Percentiles rank a stretch among this genome's conserved stretches.
Evolutionary conservation across 2,888 invertebrate species (phyloP).

Genomic region (Sarcophaga subvicina): DNA sequence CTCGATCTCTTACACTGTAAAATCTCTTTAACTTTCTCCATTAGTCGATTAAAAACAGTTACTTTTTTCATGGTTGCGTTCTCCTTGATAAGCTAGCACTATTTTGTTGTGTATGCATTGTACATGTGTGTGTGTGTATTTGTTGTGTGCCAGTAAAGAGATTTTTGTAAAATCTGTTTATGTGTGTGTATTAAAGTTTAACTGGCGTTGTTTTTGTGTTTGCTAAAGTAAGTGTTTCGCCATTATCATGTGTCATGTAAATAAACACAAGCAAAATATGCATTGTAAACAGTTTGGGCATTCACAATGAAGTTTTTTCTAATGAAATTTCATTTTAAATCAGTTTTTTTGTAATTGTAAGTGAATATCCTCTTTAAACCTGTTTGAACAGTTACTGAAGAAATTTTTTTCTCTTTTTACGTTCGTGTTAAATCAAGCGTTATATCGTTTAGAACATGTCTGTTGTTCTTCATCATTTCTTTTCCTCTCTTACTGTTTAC

Average conservation of each 20-base stretch:
- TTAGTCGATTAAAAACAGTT: constrained; percentile 12
- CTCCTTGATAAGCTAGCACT: too few species aligned
- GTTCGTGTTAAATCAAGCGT: constrained; percentile 24
- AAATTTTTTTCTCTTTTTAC: background rate
- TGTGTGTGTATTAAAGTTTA: constrained; percentile 63
- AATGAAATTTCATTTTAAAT: too few species aligned
- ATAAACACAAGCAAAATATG: background rate
- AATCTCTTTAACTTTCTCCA: background rate
- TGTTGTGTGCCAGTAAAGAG: constrained; percentile 33
- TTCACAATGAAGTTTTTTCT: background rate
- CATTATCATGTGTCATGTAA: constrained; percentile 21
- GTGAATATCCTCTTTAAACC: too few species aligned
- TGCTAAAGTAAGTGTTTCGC: constrained; percentile 39
- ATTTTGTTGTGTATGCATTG: too few species aligned
- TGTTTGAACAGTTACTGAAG: too few species aligned
- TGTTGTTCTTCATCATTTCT: too few species aligned
- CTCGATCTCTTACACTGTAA: background rate
- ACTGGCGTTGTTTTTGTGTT: constrained; percentile 42
- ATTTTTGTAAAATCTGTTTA: constrained; percentile 67
- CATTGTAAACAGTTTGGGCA: background rate
- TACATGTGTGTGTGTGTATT: background rate
- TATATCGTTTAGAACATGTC: background rate
- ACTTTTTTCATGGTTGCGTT: background rate
- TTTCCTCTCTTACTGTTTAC: too few species aligned
- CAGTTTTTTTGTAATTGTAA: too few species aligned